Evolutionary conservation across 2,797 vertebrate species (phyloP).

Genomic region (Platalea minor): DNA sequence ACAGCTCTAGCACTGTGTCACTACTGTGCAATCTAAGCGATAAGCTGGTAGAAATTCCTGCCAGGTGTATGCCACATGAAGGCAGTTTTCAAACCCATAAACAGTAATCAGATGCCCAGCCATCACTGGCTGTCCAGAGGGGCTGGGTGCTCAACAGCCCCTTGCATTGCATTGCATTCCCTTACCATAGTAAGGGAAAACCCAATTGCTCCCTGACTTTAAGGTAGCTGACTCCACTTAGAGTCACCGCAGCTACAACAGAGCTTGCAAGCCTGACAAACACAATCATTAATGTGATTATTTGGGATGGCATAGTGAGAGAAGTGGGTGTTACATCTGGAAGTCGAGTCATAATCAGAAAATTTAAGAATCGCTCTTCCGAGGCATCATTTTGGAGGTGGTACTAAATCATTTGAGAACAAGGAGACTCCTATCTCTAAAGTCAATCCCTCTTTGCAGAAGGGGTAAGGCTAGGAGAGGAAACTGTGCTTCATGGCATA

Average conservation of each 20-base stretch:
- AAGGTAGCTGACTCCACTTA: not conserved
- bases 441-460: not conserved
- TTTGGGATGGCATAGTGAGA: not conserved
- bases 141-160: not conserved
- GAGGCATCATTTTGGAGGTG: not conserved
- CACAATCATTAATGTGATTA: not conserved
- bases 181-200: not conserved
- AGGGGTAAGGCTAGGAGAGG: not conserved
- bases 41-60: not conserved
- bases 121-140: not conserved
- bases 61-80: not conserved
- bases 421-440: not conserved
- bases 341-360: fast-evolving
- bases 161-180: not conserved
- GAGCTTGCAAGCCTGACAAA: not conserved
- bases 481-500: not conserved
- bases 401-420: not conserved
- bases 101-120: not conserved
- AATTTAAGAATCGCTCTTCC: not conserved
- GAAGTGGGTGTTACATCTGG: not conserved
- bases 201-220: not conserved
- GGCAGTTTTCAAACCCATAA: not conserved
- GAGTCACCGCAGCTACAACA: not conserved
- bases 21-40: not conserved
- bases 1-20: not conserved